Percentiles rank a stretch among this genome's conserved stretches.
Evolutionary conservation across 2,797 vertebrate genomes (phyloP).

Genomic region (Enteromius argenteus): DNA sequence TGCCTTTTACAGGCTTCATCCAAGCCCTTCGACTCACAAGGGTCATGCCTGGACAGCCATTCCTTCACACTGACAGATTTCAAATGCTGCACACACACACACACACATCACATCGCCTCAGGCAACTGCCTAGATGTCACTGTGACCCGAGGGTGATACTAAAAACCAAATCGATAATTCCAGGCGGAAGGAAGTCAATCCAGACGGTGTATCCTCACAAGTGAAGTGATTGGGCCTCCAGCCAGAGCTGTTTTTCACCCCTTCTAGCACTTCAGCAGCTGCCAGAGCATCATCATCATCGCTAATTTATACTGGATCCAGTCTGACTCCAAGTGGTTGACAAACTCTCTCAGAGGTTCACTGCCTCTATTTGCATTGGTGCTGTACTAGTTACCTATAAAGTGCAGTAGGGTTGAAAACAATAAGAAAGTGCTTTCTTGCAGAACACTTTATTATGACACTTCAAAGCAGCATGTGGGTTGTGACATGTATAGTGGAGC

Average conservation of each 20-base stretch:
- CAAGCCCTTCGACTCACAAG: background rate
- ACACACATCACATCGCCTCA: conserved; percentile 8
- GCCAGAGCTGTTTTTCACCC: conserved; percentile 25
- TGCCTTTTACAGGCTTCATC: conserved; percentile 4
- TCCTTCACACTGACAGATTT: conserved; percentile 29
- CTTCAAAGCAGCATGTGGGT: conserved; percentile 29
- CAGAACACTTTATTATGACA: conserved; percentile 20
- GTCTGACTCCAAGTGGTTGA: background rate
- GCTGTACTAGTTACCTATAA: background rate
- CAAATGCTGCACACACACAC: background rate
- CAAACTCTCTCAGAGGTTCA: background rate
- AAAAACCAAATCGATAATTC: conserved; percentile 31
- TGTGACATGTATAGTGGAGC: background rate
- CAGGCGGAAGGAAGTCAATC: conserved; percentile 35
- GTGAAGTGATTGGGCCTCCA: conserved; percentile 14
- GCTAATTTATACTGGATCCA: conserved; percentile 27
- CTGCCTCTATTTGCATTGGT: background rate
- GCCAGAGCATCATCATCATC: conserved; percentile 33
- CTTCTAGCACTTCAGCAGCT: background rate
- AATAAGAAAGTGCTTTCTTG: conserved; percentile 2
- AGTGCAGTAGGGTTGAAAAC: background rate
- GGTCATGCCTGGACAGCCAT: conserved; percentile 6
- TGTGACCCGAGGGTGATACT: conserved; percentile 9
- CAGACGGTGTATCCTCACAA: conserved; percentile 18
- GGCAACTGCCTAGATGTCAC: conserved; percentile 15